phyloP scores from a whole-genome alignment of 2,113 vertebrate genomes.

The Rhinopomastus cyanomelas region DNA sequence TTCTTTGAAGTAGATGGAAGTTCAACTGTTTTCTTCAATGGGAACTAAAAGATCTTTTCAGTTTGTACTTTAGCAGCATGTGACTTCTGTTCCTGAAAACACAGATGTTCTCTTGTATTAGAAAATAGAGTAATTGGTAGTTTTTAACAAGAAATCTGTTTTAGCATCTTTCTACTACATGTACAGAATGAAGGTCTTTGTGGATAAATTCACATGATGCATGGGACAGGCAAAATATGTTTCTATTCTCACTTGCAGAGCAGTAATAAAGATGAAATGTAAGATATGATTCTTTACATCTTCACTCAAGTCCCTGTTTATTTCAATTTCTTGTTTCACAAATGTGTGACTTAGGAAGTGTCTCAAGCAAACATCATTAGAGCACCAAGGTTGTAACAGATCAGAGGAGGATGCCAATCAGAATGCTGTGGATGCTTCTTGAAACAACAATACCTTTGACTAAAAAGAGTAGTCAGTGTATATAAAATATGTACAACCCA shows the following conservation, averaged over 20 bases:
- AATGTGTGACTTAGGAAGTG: not conserved
- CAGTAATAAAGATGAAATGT: not conserved
- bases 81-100: conserved; percentile 16
- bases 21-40: conserved; percentile 54
- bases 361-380: not conserved
- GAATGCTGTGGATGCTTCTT: not conserved
- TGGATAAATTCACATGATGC: not conserved
- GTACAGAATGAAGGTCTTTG: not conserved
- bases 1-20: conserved; percentile 34
- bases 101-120: conserved; percentile 1
- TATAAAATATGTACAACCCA: not conserved
- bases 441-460: not conserved
- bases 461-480: not conserved
- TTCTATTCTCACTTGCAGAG: not conserved
- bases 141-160: not conserved
- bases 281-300: not conserved
- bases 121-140: not conserved
- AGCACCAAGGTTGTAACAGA: not conserved
- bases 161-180: not conserved
- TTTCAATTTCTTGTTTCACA: not conserved
- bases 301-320: not conserved
- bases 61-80: not conserved
- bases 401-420: not conserved
- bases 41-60: conserved; percentile 7
- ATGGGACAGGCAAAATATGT: not conserved